Percentiles rank a stretch among this genome's conserved stretches.
phyloP scores from a whole-genome alignment of 2,888 invertebrate genomes.

The Patella depressa region DNA sequence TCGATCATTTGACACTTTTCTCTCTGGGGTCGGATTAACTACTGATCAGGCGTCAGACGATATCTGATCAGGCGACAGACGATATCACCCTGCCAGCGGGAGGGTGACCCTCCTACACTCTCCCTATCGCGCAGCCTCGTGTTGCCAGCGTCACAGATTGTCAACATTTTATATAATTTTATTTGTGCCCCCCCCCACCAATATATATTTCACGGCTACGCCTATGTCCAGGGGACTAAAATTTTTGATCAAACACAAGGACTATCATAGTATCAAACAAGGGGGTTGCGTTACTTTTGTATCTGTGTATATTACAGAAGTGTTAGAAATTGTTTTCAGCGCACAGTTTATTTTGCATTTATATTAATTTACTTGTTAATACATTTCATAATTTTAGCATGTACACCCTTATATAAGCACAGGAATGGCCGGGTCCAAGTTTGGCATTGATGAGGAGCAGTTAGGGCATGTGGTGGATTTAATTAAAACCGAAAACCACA shows the following conservation, averaged over 20 bases:
- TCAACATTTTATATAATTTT: too few relatives aligned
- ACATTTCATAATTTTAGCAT: conserved; percentile 39
- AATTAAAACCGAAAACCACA: conserved; percentile 34
- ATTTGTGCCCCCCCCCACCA: too few relatives aligned
- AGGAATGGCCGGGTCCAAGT: conserved; percentile 65
- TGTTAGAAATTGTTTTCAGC: not conserved
- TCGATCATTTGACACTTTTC: too few relatives aligned
- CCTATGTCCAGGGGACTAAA: too few relatives aligned
- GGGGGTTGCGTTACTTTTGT: not conserved
- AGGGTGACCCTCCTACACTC: too few relatives aligned
- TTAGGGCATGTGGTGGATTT: conserved; percentile 51
- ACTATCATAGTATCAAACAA: not conserved
- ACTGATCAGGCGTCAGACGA: too few relatives aligned
- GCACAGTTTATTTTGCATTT: not conserved
- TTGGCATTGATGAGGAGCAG: conserved; percentile 65
- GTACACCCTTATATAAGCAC: conserved; percentile 70
- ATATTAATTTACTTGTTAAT: conserved; percentile 1
- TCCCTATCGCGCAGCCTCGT: too few relatives aligned
- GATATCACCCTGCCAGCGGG: too few relatives aligned
- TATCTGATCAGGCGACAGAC: too few relatives aligned
- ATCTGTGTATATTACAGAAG: not conserved
- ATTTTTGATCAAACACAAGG: not conserved
- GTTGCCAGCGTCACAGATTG: too few relatives aligned
- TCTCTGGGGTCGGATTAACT: too few relatives aligned
- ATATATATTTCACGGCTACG: too few relatives aligned